Evolutionary conservation across 2,113 vertebrate species (phyloP).

Genomic region (Abramis brama): DNA sequence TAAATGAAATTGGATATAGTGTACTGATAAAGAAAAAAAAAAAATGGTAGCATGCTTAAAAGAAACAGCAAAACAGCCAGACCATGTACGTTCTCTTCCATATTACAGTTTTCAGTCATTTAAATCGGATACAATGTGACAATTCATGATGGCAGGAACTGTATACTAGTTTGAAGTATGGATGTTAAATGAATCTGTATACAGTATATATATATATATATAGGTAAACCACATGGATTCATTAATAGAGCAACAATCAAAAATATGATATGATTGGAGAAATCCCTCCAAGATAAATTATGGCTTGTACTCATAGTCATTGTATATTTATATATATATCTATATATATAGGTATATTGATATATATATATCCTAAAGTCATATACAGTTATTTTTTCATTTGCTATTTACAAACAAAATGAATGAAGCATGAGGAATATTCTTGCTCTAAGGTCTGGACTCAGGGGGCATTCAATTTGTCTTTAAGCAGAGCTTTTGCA

Average conservation of each 20-base stretch:
- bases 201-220: conserved; percentile 55
- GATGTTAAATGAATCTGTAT: conserved; percentile 61
- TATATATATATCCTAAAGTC: conserved; percentile 64
- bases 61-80: conserved; percentile 27
- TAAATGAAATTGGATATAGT: conserved; percentile 61
- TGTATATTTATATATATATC: conserved; percentile 66
- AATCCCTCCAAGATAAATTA: conserved; percentile 78
- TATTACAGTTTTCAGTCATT: conserved; percentile 45
- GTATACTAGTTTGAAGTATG: conserved; percentile 18
- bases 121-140: conserved; percentile 53
- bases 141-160: conserved; percentile 46
- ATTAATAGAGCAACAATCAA: conserved; percentile 69
- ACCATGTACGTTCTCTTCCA: conserved; percentile 48
- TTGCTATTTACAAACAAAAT: conserved; percentile 80
- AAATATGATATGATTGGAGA: conserved; percentile 74
- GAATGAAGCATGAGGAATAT: conserved; percentile 59
- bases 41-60: conserved; percentile 68
- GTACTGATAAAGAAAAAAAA: conserved; percentile 55
- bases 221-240: conserved; percentile 66
- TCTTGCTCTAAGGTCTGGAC: conserved; percentile 59
- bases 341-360: conserved; percentile 60
- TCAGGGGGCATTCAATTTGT: conserved; percentile 46
- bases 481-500: conserved; percentile 53
- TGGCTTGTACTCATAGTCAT: conserved; percentile 80
- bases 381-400: conserved; percentile 57